Evolutionary conservation across 2,888 invertebrate genomes (phyloP), one percentile per base, ranked within the genome.

Genomic region (Osmoderma eremita): DNA sequence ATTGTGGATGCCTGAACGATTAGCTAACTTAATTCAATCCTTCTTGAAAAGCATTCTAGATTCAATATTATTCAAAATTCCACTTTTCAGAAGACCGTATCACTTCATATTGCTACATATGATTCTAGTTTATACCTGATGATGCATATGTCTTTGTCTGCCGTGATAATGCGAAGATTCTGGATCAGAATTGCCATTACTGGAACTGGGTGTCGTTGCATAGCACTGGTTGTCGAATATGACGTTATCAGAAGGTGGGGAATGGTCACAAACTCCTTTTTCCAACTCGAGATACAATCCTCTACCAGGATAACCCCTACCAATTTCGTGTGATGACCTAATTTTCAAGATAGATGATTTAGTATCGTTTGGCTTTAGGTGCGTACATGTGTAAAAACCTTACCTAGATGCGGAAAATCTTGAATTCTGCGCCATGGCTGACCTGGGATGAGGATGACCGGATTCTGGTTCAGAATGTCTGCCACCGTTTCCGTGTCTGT

Each of bases 151-250:
- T 75, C 83, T 79, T 67, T 88, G 84, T 71, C 90, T 85, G 69
- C 86, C 84, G 72, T 87, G 87, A 67, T 82, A 89, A 73, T 87
- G 88, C 42, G 83, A 80, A 18, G 91, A 89, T 80, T 94, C 94
- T 82, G 93, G 91, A 82, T 94, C 94, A 38, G 93, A 94, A 84
- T 94, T 94, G 65, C 95, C 95, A 78, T 95, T 95, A 79, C 95
- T 95, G 62, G 95, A 95, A 77, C 95, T 95, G 13, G 96, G 95
- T 41, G 95, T 95, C 48, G 95, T 95, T 36, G 95, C 95, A 83
- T 96, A 95, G 85, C 95, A 95, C 81, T 94, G 94, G 85, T 95
- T 95, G 87, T 96, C 95, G 82, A 95, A 95, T 85, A 94, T 92
- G 72, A 94, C 94, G 83, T 94, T 94, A 83, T 96, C 95, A 58